phyloP scores from a whole-genome alignment of 2,888 invertebrate genomes.

The Eilema depressum region DNA sequence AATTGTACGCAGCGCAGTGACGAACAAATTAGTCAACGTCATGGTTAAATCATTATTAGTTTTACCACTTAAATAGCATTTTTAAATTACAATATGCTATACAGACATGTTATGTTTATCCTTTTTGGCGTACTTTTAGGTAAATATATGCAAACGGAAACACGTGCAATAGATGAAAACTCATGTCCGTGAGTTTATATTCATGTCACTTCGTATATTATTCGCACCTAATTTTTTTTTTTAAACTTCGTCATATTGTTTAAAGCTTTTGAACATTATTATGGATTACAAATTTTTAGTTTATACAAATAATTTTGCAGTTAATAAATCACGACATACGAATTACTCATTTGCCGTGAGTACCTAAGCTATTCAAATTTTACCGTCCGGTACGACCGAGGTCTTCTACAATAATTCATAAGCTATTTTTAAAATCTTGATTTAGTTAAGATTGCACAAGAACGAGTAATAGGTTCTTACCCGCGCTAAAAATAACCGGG shows the following conservation, averaged over 20 bases:
- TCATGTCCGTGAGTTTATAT: background rate
- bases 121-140: background rate
- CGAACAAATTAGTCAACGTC: conserved; percentile 48
- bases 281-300: background rate
- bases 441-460: no score
- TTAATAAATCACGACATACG: background rate
- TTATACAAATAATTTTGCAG: background rate
- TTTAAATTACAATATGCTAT: conserved; percentile 35
- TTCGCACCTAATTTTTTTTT: no score
- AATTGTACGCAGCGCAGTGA: conserved; percentile 27
- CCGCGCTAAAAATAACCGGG: no score
- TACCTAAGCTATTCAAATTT: no score
- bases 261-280: background rate
- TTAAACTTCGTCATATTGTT: no score
- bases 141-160: background rate
- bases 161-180: background rate
- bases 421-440: no score
- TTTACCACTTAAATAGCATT: conserved; percentile 27
- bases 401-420: no score
- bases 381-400: no score
- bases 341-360: no score
- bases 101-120: conserved; percentile 30
- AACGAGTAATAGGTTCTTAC: no score
- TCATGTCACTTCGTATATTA: no score
- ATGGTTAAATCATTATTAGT: conserved; percentile 38